Base-by-base conservation (phyloP, 1,140 invertebrate species). In the Brachionus paranguensis region DNA sequence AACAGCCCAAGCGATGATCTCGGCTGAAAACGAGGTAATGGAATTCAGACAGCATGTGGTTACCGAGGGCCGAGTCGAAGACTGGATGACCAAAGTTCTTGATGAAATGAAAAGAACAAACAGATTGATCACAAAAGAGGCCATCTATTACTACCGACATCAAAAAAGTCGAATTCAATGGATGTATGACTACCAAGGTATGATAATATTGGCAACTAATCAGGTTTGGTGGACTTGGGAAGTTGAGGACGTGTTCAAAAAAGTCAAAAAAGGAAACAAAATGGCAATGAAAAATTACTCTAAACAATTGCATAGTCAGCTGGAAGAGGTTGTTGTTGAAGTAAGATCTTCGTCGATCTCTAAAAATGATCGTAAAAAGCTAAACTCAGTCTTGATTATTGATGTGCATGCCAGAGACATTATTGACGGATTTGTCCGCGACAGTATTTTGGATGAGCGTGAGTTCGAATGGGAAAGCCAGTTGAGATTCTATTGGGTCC, bases 401-500 rank as follows among this genome's bases (percentile, higher is more conserved):
- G 95, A 96, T 87, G 94, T 96, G 0, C 95, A 96, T 88, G 93
- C 94, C 2, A 91, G 94, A 53, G 95, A 96, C 87, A 95, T 96
- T 81, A 93, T 96, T 65, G 94, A 96, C 86, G 91, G 89, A 1
- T 96, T 96, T 88, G 94, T 96, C 0, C 90, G 93, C 60, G 93
- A 96, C 88, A 91, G 93, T 88, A 93, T 96, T 37, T 92, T 93
- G 37, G 93, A 95, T 87, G 92, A 92, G 0, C 89, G 92, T 81
- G 95, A 96, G 88, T 97, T 96, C 87, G 93, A 94, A 85, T 97
- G 95, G 95, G 94, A 96, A 89, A 95, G 94, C 87, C 95, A 96
- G 89, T 90, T 97, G 81, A 87, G 94, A 85, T 96, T 96, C 89
- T 96, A 96, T 87, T 96, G 95, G 95, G 89, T 93, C 2, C 94